Conservation (phyloP, 2,888 invertebrate species). For the Aromia moschata region DNA sequence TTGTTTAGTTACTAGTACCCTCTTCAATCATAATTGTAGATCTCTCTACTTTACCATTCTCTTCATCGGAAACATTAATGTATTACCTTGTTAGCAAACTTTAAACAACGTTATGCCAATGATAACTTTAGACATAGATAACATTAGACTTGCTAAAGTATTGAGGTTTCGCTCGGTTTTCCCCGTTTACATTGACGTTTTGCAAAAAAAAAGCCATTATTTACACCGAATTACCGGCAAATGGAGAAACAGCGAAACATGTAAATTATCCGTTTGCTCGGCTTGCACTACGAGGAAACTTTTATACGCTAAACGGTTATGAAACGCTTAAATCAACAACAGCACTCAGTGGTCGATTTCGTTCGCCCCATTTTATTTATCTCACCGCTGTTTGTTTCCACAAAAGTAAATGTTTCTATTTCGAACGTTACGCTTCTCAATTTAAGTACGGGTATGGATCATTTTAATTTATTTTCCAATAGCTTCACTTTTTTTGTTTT, state of each 20-base stretch:
- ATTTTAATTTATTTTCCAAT: too few species aligned
- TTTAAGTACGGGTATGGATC: too few species aligned
- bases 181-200: background rate
- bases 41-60: too few species aligned
- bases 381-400: background rate
- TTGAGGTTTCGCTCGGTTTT: background rate
- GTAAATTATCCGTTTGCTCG: background rate
- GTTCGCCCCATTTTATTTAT: background rate
- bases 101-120: too few species aligned
- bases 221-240: background rate
- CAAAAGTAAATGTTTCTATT: conserved; percentile 9
- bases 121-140: too few species aligned
- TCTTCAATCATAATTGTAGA: too few species aligned
- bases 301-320: background rate
- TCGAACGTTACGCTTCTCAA: too few species aligned
- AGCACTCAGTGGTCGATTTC: background rate
- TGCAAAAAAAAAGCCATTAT: background rate
- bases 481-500: too few species aligned
- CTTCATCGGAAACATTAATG: too few species aligned
- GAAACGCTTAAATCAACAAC: background rate
- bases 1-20: too few species aligned
- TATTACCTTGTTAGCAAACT: too few species aligned
- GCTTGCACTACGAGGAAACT: background rate
- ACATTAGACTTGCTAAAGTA: too few species aligned
- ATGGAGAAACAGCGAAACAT: background rate